phyloP scores from a whole-genome alignment of 2,797 vertebrate genomes.

The Parauchenoglanis punctatus region DNA sequence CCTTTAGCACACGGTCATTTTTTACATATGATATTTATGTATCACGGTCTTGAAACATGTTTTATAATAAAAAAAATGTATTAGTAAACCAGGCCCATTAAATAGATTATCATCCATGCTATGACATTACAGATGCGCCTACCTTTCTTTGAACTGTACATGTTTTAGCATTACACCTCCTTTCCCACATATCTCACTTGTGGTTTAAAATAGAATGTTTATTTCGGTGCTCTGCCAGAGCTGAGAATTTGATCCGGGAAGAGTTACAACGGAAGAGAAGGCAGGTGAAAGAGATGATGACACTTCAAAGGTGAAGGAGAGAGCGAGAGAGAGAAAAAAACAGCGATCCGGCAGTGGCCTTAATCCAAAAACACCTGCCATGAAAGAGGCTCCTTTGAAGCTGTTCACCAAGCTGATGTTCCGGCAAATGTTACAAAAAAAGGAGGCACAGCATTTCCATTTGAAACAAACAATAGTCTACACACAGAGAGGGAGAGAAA shows the following conservation, averaged over 20 bases:
- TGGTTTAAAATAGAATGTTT: constrained; percentile 50
- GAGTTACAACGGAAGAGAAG: constrained; percentile 37
- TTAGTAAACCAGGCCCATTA: background rate
- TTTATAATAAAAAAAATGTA: background rate
- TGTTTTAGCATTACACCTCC: constrained; percentile 42
- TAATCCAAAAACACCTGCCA: constrained; percentile 79
- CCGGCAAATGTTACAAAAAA: constrained; percentile 19
- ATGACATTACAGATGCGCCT: constrained; percentile 21
- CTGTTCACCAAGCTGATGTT: constrained; percentile 34
- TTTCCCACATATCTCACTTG: constrained; percentile 41
- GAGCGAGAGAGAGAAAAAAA: constrained; percentile 59
- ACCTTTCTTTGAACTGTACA: constrained; percentile 29
- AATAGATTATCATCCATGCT: background rate
- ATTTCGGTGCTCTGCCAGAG: constrained; percentile 43
- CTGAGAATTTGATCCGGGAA: constrained; percentile 42
- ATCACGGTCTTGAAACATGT: background rate
- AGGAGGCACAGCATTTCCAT: constrained; percentile 51
- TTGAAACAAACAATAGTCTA: constrained; percentile 44
- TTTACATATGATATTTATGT: background rate
- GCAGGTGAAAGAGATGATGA: constrained; percentile 49
- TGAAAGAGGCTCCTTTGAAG: constrained; percentile 76
- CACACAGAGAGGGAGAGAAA: background rate
- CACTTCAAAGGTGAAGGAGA: constrained; percentile 56
- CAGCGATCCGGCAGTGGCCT: constrained; percentile 71
- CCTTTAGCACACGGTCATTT: background rate